Evolutionary conservation across 2,797 vertebrate genomes (phyloP).

Genomic region (Triplophysa bombifrons): DNA sequence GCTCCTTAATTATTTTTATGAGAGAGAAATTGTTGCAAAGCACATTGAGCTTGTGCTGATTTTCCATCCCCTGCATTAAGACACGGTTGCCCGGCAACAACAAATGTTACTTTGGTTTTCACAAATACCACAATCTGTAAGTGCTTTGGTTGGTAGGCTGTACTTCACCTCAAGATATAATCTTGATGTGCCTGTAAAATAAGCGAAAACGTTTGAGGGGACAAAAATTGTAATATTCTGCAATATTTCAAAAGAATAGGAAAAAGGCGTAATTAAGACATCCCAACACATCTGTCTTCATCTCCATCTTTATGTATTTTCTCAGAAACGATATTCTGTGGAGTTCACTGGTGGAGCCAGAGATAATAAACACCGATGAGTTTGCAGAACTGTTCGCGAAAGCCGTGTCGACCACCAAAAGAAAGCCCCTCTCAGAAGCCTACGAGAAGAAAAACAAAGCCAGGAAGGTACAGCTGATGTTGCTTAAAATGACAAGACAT

Average conservation of each 20-base stretch:
- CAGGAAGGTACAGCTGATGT: conserved; percentile 81
- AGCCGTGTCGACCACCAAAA: conserved; percentile 83
- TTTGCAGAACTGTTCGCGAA: conserved; percentile 96
- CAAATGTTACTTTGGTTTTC: conserved; percentile 40
- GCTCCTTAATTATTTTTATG: conserved; percentile 52
- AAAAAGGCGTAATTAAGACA: conserved; percentile 16
- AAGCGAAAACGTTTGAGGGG: conserved; percentile 14
- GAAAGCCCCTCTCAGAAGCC: conserved; percentile 87
- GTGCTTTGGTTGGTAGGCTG: conserved; percentile 27
- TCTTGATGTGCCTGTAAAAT: conserved; percentile 17
- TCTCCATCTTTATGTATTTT: conserved; percentile 36
- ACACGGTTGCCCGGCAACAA: conserved; percentile 42
- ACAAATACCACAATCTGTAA: conserved; percentile 33
- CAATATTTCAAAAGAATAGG: conserved; percentile 39
- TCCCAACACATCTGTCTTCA: conserved; percentile 43
- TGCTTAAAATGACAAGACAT: conserved; percentile 7
- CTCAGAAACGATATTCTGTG: conserved; percentile 82
- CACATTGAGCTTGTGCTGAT: conserved; percentile 44
- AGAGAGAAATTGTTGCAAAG: conserved; percentile 41
- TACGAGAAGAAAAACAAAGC: conserved; percentile 88
- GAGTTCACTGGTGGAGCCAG: conserved; percentile 86
- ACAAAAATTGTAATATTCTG: conserved; percentile 1
- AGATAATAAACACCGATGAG: conserved; percentile 82
- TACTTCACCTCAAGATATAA: conserved; percentile 40
- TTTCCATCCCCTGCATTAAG: conserved; percentile 39